Evolutionary conservation across 2,888 invertebrate genomes (phyloP).

Genomic region (Acanthococcus lagerstroemiae): DNA sequence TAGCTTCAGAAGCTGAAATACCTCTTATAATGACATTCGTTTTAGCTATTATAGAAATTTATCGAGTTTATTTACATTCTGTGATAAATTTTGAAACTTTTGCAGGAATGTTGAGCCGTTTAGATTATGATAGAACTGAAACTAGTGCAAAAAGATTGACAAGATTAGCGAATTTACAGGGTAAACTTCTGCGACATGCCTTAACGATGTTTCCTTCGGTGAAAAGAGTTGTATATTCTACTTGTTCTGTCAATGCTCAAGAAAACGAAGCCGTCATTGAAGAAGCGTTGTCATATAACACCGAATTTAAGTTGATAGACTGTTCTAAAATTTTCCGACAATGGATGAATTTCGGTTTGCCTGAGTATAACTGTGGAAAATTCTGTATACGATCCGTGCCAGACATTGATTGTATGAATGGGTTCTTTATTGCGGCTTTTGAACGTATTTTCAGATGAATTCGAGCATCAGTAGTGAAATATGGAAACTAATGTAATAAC

Average conservation of each 20-base stretch:
- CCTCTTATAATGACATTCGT: slow-evolving; percentile 13
- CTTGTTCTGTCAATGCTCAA: slow-evolving; percentile 79
- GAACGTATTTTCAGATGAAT: too few relatives aligned
- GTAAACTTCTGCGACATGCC: slow-evolving; percentile 74
- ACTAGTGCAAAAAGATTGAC: slow-evolving; percentile 48
- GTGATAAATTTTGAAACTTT: too few relatives aligned
- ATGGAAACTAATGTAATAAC: too few relatives aligned
- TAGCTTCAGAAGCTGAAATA: not conserved
- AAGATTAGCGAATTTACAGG: slow-evolving; percentile 67
- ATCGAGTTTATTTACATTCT: not conserved
- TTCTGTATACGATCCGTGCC: slow-evolving; percentile 70
- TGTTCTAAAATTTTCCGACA: slow-evolving; percentile 32
- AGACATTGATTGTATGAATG: slow-evolving; percentile 71
- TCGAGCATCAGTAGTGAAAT: too few relatives aligned
- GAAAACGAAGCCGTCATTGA: slow-evolving; percentile 89
- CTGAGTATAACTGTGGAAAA: slow-evolving; percentile 55
- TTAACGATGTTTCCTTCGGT: slow-evolving; percentile 71
- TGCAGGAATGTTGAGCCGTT: slow-evolving; percentile 52
- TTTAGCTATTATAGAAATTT: not conserved
- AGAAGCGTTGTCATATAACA: slow-evolving; percentile 51
- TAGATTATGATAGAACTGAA: slow-evolving; percentile 42
- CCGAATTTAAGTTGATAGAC: slow-evolving; percentile 35
- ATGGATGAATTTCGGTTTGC: slow-evolving; percentile 45
- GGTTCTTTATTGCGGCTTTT: slow-evolving; percentile 90
- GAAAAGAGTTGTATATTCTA: slow-evolving; percentile 85